Conservation (phyloP, 2,797 vertebrate species). For the Bufotes viridis region DNA sequence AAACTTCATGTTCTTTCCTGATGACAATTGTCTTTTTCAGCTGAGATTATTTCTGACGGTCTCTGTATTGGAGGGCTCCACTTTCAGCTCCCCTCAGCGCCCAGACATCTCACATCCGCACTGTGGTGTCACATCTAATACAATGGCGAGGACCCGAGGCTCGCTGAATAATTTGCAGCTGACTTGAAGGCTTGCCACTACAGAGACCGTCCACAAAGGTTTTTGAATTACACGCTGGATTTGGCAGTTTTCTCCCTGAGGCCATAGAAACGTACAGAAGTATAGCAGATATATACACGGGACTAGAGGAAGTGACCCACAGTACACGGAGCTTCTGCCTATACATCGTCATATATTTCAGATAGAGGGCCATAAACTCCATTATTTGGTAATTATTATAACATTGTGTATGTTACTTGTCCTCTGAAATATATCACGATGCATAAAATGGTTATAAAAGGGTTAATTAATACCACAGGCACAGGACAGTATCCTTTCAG, state of each 20-base stretch:
- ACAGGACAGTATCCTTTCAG: not conserved
- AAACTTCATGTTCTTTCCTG: no score
- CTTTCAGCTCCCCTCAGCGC: not conserved
- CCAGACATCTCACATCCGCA: not conserved
- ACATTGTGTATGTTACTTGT: not conserved
- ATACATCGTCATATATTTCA: no score
- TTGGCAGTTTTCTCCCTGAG: not conserved
- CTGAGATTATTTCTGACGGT: no score
- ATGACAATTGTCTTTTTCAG: no score
- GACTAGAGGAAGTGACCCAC: not conserved
- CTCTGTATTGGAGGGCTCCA: no score
- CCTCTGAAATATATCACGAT: not conserved
- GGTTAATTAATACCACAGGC: constrained; percentile 35
- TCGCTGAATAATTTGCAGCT: not conserved
- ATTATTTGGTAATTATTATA: not conserved
- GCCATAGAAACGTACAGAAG: not conserved
- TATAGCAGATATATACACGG: not conserved
- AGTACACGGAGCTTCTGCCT: no score
- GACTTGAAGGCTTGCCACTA: no score
- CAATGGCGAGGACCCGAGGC: not conserved
- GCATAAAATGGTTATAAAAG: not conserved
- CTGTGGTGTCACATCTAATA: not conserved
- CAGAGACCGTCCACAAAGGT: no score
- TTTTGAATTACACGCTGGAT: not conserved
- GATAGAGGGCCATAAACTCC: no score